A percentile compares a stretch with the other conserved stretches of the same genome.
These are phyloP conservation scores for Meleagris gallopavo DNA, from an alignment of 2,113 vertebrate species.

Conservation along the genomic window DNA sequence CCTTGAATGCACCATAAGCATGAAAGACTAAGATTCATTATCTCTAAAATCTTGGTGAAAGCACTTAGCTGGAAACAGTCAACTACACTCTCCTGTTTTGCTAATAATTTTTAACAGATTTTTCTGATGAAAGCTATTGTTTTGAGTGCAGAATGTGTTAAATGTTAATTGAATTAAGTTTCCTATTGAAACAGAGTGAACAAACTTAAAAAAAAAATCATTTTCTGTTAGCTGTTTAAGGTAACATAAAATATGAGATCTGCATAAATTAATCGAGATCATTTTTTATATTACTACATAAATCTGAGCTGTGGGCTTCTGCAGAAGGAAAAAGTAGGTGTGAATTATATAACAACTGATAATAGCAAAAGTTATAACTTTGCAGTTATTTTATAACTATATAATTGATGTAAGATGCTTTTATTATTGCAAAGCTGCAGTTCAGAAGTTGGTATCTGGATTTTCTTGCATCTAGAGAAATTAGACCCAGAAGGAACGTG, in stretches of 20 bases:
- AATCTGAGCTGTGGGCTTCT: not conserved
- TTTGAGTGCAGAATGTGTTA: not conserved
- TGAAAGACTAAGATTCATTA: not conserved
- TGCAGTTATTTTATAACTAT: not conserved
- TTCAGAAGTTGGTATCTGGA: not conserved
- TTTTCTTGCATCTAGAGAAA: not conserved
- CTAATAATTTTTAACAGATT: not conserved
- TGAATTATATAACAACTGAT: not conserved
- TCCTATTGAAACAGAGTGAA: not conserved
- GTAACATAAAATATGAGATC: not conserved
- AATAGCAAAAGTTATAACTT: not conserved
- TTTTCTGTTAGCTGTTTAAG: not conserved
- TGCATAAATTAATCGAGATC: not conserved
- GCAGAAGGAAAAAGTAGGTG: not conserved
- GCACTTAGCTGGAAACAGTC: not conserved
- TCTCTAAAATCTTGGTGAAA: not conserved
- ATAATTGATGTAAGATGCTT: not conserved
- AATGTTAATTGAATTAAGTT: not conserved
- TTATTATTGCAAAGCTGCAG: not conserved
- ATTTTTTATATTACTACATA: not conserved
- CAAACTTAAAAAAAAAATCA: not conserved
- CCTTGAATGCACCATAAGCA: not conserved
- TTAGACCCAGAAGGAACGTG: not conserved
- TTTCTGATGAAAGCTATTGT: not conserved
- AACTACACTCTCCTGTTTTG: not conserved